Base-by-base conservation (phyloP, 2,888 invertebrate species). In the Steinernema hermaphroditum region DNA sequence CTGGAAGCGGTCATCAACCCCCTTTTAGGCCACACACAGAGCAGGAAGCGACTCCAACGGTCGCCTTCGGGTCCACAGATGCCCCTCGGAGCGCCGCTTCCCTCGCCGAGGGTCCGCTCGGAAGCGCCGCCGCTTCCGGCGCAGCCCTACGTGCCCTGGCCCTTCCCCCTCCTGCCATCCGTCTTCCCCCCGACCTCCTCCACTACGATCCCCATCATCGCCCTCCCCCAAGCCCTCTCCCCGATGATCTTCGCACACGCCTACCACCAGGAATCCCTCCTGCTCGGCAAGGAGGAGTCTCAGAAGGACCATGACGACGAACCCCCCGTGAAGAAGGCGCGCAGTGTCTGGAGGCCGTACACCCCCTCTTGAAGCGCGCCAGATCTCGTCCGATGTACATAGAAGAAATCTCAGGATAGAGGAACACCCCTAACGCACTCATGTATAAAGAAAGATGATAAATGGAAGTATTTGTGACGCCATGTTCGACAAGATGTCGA, bases 311-410 rank as follows among this genome's bases (percentile, higher is more conserved):
- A 16, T 16, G 62, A 62, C 6, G 32, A 29, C 22, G 62, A 29
- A 16, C 16, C 46, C 16, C 9, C 16, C 46, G 12, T 14, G 29
- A 62, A 62, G 34, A 29, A 32, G n/a, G 62, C 16, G 8, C 22
- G 29, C 16, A 62, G 29, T 16, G 32, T 62, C 27, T 62, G 62
- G 62, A 62, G 62, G 19, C 62, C 62, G 16, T 62, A 62, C 62
- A 62, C 62, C 62, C 32, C 62, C 29, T 4, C 32, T 34, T 8
- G 29, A 24, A 32, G 62, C 50, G n/a, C n/a, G n/a, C 62, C 12
- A 62, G 62, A 62, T 62, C 62, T 62, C 62, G 32, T 29, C 32
- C 6, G 16, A 62, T 62, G 62, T 62, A 62, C 62, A 62, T 62
- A 62, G 16, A 6, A 19, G 16, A 6, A 62, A 62, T 16, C 62